phyloP scores from a whole-genome alignment of 2,113 vertebrate species.

The Pangasianodon gigas region DNA sequence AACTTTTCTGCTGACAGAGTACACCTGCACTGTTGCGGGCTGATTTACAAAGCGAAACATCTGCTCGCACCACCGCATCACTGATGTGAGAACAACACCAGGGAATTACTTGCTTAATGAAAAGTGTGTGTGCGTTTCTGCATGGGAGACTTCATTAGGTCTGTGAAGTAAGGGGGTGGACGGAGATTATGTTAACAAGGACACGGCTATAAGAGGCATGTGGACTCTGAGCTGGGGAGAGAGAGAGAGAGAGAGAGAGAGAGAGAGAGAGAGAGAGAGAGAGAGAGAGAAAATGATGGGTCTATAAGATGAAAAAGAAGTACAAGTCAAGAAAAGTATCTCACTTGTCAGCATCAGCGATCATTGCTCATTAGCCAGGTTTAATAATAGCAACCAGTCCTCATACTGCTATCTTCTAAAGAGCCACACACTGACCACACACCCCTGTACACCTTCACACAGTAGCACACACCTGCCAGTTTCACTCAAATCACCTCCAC shows the following conservation, averaged over 20 bases:
- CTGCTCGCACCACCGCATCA: conserved; percentile 37
- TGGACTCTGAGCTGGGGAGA: background rate
- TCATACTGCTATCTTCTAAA: background rate
- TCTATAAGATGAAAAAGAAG: background rate
- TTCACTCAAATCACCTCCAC: background rate
- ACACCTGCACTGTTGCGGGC: conserved; percentile 16
- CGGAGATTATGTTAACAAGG: conserved; percentile 8
- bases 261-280: background rate
- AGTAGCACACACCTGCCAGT: background rate
- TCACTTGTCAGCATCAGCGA: background rate
- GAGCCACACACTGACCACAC: background rate
- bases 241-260: conserved; percentile 52
- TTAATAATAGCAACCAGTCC: conserved; percentile 17
- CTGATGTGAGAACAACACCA: conserved; percentile 19
- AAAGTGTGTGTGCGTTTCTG: conserved; percentile 35
- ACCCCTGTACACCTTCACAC: background rate
- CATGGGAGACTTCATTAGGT: conserved; percentile 37
- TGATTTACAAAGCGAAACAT: conserved; percentile 44
- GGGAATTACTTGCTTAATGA: conserved; percentile 45
- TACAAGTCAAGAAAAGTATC: background rate
- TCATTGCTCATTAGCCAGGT: conserved; percentile 25
- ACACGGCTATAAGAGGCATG: conserved; percentile 13
- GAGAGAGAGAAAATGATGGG: conserved; percentile 45
- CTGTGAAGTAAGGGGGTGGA: conserved; percentile 22
- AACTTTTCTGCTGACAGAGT: conserved; percentile 38